Evolutionary conservation across 2,797 vertebrate genomes (phyloP), one percentile per base, ranked within the genome.

Genomic region (Sciurus carolinensis): DNA sequence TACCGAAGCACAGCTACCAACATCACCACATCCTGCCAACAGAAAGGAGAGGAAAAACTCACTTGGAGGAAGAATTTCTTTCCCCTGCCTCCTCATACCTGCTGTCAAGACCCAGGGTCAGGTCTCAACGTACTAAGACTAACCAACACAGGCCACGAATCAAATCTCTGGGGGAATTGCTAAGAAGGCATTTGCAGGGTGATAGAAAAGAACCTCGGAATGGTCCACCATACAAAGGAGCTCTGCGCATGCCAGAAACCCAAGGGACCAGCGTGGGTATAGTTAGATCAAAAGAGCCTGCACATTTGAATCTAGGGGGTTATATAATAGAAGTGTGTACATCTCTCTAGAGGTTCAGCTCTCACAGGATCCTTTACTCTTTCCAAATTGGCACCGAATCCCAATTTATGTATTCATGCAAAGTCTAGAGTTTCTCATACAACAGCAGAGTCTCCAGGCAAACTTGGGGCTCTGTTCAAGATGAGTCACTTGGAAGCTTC

Each of bases 321-420:
- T 98, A 98, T 96, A 97, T 97, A 97, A 94, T 39, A 94, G 96
- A 98, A 92, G 94, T n/a, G 4, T 90, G 66, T 89, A 82, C 90
- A 36, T 93, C 69, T 97, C 92, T 98, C 93, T 90, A 57, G 95
- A 95, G 95, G 97, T 94, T 98, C 97, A 67, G 95, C 94, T 98
- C 98, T 98, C 98, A 98, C 1, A 18, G 95, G 96, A 97, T 98
- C 95, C 62, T 94, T 97, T 98, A 98, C 98, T 98, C 83, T 24
- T 93, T 96, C 62, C 90, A 97, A 89, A 30, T 9, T 95, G 98
- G 98, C 97, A 98, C 97, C 36, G 33, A 72, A 93, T 96, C 97
- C 93, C 97, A 39, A 94, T 76, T 96, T 71, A 92, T 96, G 97
- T 97, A 94, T 97, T 98, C 97, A 73, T 93, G 69, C 36, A 66